Evolutionary conservation across 2,113 vertebrate species (phyloP), one percentile per base, ranked within the genome.

Genomic region (Silurus glanis): DNA sequence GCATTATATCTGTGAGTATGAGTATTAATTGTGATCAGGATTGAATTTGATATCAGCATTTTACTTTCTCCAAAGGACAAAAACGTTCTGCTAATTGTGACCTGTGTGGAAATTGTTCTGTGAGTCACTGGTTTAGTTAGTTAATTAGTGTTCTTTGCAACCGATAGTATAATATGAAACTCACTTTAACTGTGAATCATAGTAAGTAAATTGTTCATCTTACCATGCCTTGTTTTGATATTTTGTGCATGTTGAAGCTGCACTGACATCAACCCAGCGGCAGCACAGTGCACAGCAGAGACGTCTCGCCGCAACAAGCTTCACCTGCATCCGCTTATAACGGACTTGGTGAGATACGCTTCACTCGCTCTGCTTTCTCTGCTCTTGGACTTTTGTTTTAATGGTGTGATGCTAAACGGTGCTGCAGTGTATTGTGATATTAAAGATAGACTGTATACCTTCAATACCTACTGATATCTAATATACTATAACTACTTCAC

Each of bases 251-350:
- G 16, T 80, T 90, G 0, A 59, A 99, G 98, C 53, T 99, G 97
- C 92, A 99, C 97, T 2, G 98, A 99, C 85, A 93, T 98, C 91
- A 99, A 99, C 85, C 95, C 95, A 0, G 87, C 91, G 28, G 98
- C 98, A 37, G 96, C 96, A 25, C 91, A 88, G 12, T 99, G 97
- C 89, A 97, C 97, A 0, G 85, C 92, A 53, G 94, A 95, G 92
- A 99, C 98, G 0, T 95, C 97, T 23, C 91, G 83, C 37, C 90
- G 93, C 56, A 99, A 99, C 89, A 81, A 62, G 0, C 95, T 97
- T 7, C 87, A 94, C 3, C 90, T 99, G 83, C 96, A 98, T 80
- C 96, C 97, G 3, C 23, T 99, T 72, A 86, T 97, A 91, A 97
- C 97, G 58, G 96, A 99, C 90, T 90, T 99, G 97, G 98, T 99